Base-by-base conservation (phyloP, 2,888 invertebrate species). In the Yponomeuta sedellus region DNA sequence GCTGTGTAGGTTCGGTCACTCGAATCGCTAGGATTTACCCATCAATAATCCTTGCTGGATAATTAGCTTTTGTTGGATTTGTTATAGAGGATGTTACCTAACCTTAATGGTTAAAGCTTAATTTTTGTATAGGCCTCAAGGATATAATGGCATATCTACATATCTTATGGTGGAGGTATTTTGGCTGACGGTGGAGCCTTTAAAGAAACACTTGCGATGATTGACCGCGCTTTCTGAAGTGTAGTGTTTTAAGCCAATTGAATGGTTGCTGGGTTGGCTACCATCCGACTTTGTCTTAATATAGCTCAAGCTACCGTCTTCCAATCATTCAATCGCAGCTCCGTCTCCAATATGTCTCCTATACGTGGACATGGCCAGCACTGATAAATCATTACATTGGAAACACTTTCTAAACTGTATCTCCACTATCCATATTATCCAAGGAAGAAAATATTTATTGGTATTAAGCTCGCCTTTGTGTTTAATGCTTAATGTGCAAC, bases 1-100 rank as follows among this genome's bases (percentile, higher is more conserved):
- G 66, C 66, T 62, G 40, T 40, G 25, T 64, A 44, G 63, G 28
- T 67, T 52, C 64, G 34, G 25, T 39, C 66, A 16, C 44, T 57
- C 67, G 64, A 65, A 20, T 65, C 20, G 64, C 65, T 40, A 58
- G 63, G 44, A 59, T 8, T 22, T 59, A 59, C 12, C 59, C 25
- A 59, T 10, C 59, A 59, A 25, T 59, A 22, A 20, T 12, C 25
- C 20, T 22, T 52, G 16, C 44, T 16, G 44, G 12, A 12, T 52
- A 52, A 52, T 52, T 16, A 16, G 44, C 44, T 52, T 52, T 52
- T 52, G 16, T 52, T 52, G 3, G 44, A 16, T 52, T 52, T 52
- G 16, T 52, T 52, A 16, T 52, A 52, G 16, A 12, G 3, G 44
- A n/a, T n/a, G n/a, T n/a, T n/a, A n/a, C n/a, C n/a, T n/a, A n/a